These are phyloP conservation scores for Nephrotoma flavescens DNA, from an alignment of 2,888 invertebrate species.

Conservation along the genomic window DNA sequence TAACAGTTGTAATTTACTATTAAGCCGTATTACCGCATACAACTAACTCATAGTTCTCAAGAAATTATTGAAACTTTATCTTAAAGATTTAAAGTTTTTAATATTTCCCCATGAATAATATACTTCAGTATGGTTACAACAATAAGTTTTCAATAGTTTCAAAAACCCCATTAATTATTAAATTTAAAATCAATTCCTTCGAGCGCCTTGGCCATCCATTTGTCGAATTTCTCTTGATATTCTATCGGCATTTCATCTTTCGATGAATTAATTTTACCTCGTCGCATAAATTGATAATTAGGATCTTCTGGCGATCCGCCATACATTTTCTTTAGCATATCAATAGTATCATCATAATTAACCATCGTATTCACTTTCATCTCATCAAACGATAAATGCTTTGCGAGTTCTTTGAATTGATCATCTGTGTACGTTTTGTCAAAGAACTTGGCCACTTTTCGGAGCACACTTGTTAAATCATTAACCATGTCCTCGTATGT, in stretches of 20 bases:
- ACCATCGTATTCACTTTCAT: not conserved
- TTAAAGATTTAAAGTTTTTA: no score
- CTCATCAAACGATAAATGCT: not conserved
- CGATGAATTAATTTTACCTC: not conserved
- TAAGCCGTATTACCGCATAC: no score
- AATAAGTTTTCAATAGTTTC: no score
- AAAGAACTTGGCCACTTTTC: not conserved
- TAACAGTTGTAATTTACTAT: no score
- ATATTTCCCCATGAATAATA: no score
- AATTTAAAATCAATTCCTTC: no score
- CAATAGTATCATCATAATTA: not conserved
- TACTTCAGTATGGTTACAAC: no score
- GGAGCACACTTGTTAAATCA: not conserved
- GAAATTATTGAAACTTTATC: no score
- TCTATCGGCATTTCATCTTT: not conserved
- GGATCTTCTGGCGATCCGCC: not conserved
- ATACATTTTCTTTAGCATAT: not conserved
- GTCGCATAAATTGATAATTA: not conserved
- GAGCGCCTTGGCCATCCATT: no score
- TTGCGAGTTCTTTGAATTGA: not conserved
- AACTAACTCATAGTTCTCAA: no score
- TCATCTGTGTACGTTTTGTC: not conserved
- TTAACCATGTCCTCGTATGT: not conserved
- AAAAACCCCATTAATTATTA: no score
- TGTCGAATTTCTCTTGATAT: no score